Percentiles rank a stretch among this genome's conserved stretches.
These are phyloP conservation scores for Heliconius hortense DNA, from an alignment of 2,888 invertebrate genomes.

Conservation along the genomic window DNA sequence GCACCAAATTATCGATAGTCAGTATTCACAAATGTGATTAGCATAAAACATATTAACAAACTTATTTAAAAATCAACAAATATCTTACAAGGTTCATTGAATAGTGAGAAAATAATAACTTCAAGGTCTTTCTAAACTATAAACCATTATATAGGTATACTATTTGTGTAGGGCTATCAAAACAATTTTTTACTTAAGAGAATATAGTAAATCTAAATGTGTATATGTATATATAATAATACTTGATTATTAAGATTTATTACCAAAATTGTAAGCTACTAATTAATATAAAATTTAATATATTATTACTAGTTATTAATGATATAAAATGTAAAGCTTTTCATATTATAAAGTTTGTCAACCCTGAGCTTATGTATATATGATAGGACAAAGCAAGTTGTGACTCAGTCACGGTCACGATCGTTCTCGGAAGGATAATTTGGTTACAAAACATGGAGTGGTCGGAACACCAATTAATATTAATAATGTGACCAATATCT, in stretches of 20 bases:
- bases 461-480: slow-evolving; percentile 22
- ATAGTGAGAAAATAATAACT: slow-evolving; percentile 17
- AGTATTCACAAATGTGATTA: no score
- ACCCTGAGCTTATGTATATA: slow-evolving; percentile 22
- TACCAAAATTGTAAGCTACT: not conserved
- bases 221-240: not conserved
- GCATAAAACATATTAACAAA: not conserved
- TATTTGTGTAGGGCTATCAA: slow-evolving; percentile 5
- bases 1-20: no score
- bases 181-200: not conserved
- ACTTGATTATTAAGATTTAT: not conserved
- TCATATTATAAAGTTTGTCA: not conserved
- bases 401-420: slow-evolving; percentile 47
- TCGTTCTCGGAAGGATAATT: slow-evolving; percentile 51
- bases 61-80: slow-evolving; percentile 1
- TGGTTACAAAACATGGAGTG: slow-evolving; percentile 34
- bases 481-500: slow-evolving; percentile 22
- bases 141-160: not conserved
- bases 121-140: slow-evolving; percentile 27
- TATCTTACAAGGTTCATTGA: slow-evolving; percentile 6
- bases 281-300: not conserved
- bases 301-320: not conserved
- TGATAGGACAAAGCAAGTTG: slow-evolving; percentile 40
- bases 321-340: not conserved
- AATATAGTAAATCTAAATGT: not conserved